Percentiles rank a stretch among this genome's conserved stretches.
Evolutionary conservation across 2,113 vertebrate species (phyloP).

Genomic region (Dermatemys mawii): DNA sequence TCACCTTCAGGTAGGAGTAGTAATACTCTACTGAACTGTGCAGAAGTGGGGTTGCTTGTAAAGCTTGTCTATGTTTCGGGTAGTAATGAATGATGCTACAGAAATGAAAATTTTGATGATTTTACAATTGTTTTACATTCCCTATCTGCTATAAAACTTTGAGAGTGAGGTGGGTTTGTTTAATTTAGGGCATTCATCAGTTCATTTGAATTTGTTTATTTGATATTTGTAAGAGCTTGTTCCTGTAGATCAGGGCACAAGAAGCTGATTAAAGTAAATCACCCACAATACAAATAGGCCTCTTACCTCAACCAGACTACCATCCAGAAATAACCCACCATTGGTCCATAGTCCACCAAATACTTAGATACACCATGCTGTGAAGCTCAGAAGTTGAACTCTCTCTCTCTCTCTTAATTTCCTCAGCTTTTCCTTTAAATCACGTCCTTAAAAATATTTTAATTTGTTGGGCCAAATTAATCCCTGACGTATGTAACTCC

Average conservation of each 20-base stretch:
- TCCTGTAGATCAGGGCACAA: slow-evolving; percentile 53
- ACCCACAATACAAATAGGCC: slow-evolving; percentile 36
- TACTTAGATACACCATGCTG: neutral
- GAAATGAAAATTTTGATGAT: slow-evolving; percentile 47
- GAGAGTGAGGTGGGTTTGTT: slow-evolving; percentile 43
- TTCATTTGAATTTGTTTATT: slow-evolving; percentile 59
- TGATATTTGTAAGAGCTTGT: slow-evolving; percentile 50
- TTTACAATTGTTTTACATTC: slow-evolving; percentile 54
- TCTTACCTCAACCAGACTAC: slow-evolving; percentile 32
- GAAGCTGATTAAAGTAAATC: slow-evolving; percentile 55
- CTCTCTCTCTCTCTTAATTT: slow-evolving; percentile 35
- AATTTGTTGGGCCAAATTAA: slow-evolving; percentile 43
- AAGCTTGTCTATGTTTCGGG: slow-evolving; percentile 37
- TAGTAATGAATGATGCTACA: slow-evolving; percentile 43
- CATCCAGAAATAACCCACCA: slow-evolving; percentile 32
- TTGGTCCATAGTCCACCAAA: neutral
- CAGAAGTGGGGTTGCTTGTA: neutral
- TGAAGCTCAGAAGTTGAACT: slow-evolving; percentile 31
- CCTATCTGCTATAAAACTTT: slow-evolving; percentile 29
- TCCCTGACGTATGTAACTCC: slow-evolving; percentile 55
- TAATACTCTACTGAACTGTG: neutral
- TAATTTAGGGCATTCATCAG: slow-evolving; percentile 58
- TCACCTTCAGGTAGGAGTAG: neutral
- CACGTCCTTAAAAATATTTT: slow-evolving; percentile 57
- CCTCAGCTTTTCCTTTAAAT: slow-evolving; percentile 36